Evolutionary conservation across 1,140 invertebrate genomes (phyloP).

Genomic region (Ceratitis capitata): DNA sequence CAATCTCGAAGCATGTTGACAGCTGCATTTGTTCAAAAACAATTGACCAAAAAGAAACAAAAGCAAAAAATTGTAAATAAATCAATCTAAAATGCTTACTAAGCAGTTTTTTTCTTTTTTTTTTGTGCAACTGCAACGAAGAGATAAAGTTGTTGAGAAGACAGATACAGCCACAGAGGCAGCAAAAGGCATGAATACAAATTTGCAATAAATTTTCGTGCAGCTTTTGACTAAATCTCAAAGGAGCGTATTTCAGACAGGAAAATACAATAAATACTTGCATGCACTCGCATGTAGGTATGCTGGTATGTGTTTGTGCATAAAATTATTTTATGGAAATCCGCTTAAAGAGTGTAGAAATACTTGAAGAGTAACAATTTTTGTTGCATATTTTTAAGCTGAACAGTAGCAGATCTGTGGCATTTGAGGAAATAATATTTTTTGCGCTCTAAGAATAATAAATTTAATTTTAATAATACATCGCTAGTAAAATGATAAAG

Average conservation of each 20-base stretch:
- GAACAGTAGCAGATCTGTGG: too few species aligned
- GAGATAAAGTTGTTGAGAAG: slow-evolving; percentile 27
- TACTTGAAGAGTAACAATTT: too few species aligned
- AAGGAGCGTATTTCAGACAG: neutral
- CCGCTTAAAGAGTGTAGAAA: neutral
- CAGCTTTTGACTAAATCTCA: neutral
- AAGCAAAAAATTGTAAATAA: slow-evolving; percentile 29
- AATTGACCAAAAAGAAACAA: slow-evolving; percentile 4
- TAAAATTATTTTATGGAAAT: slow-evolving; percentile 1
- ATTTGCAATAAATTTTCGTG: slow-evolving; percentile 34
- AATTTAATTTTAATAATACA: too few species aligned
- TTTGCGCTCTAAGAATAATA: too few species aligned
- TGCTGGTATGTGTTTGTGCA: neutral
- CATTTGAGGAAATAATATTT: too few species aligned
- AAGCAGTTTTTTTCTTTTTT: too few species aligned
- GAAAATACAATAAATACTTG: neutral
- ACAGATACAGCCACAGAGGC: too few species aligned
- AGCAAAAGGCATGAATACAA: slow-evolving; percentile 37
- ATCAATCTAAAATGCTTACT: slow-evolving; percentile 13
- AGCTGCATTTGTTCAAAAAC: slow-evolving; percentile 23
- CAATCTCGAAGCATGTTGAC: neutral
- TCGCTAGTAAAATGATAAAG: too few species aligned
- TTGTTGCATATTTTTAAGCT: too few species aligned
- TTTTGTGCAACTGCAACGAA: neutral
- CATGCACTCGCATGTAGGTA: neutral